Evolutionary conservation across 2,888 invertebrate species (phyloP).

Genomic region (Philopedon plagiatum): DNA sequence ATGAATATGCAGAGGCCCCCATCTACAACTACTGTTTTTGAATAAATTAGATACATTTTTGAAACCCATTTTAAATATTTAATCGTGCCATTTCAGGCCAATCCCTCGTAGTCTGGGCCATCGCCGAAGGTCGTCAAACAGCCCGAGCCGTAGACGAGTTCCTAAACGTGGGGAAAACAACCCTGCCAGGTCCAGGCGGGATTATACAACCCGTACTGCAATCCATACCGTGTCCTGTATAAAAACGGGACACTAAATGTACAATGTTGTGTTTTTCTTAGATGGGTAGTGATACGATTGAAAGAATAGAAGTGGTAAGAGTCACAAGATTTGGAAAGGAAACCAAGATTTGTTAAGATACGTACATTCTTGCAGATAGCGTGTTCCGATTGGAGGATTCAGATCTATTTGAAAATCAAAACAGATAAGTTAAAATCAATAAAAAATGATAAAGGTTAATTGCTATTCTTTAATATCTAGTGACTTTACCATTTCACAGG

Average conservation of each 20-base stretch:
- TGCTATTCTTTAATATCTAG: background rate
- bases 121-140: slow-evolving; percentile 97
- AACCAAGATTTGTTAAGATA: background rate
- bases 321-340: background rate
- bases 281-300: background rate
- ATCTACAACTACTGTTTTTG: too few species aligned
- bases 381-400: too few species aligned
- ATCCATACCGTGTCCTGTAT: slow-evolving; percentile 62
- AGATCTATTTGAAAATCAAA: too few species aligned
- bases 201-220: slow-evolving; percentile 73
- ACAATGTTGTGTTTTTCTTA: slow-evolving; percentile 10
- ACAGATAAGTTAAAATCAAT: too few species aligned
- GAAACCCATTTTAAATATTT: too few species aligned
- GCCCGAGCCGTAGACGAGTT: slow-evolving; percentile 93
- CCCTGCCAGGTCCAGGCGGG: slow-evolving; percentile 94
- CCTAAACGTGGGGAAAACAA: slow-evolving; percentile 82
- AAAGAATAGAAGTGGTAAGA: background rate
- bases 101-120: slow-evolving; percentile 98
- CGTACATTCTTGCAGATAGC: too few species aligned
- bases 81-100: too few species aligned
- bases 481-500: slow-evolving; percentile 1
- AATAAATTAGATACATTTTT: too few species aligned
- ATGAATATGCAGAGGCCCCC: too few species aligned
- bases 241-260: slow-evolving; percentile 42
- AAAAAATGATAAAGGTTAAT: too few species aligned